A percentile compares a stretch with the other conserved stretches of the same genome.
Evolutionary conservation across 2,113 vertebrate species (phyloP).

Genomic region (Cettia cetti): DNA sequence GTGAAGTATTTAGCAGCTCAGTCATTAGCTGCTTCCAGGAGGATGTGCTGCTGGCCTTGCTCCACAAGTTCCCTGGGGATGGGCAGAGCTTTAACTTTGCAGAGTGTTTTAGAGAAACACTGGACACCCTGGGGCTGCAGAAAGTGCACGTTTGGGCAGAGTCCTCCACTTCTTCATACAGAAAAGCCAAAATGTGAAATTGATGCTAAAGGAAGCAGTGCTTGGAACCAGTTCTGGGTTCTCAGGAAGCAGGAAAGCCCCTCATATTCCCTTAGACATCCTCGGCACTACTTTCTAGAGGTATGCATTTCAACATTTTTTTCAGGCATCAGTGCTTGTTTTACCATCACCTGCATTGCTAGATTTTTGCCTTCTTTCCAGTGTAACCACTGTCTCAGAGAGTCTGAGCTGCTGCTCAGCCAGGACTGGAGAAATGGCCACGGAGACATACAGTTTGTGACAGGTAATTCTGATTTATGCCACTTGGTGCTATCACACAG

Average conservation of each 20-base stretch:
- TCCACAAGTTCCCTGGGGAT: neutral
- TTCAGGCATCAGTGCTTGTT: neutral
- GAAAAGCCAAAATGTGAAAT: neutral
- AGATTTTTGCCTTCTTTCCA: neutral
- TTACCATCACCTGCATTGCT: neutral
- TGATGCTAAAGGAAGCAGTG: neutral
- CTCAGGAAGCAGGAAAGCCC: neutral
- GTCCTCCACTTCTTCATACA: neutral
- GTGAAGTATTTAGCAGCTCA: slow-evolving; percentile 10
- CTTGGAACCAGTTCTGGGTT: neutral
- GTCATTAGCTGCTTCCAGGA: slow-evolving; percentile 15
- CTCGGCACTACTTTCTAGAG: neutral
- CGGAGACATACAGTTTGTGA: neutral
- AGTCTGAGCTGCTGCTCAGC: neutral
- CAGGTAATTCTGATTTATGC: slow-evolving; percentile 13
- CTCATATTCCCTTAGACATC: neutral
- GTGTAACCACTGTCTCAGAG: neutral
- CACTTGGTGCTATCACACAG: neutral
- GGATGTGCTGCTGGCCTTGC: neutral
- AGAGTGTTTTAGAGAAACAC: neutral
- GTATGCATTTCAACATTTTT: neutral
- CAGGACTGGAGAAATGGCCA: neutral
- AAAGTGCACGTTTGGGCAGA: neutral
- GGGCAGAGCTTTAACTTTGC: neutral
- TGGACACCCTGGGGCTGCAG: neutral